Conservation (phyloP, 2,113 vertebrate genomes). For the Mastomys natalensis region DNA sequence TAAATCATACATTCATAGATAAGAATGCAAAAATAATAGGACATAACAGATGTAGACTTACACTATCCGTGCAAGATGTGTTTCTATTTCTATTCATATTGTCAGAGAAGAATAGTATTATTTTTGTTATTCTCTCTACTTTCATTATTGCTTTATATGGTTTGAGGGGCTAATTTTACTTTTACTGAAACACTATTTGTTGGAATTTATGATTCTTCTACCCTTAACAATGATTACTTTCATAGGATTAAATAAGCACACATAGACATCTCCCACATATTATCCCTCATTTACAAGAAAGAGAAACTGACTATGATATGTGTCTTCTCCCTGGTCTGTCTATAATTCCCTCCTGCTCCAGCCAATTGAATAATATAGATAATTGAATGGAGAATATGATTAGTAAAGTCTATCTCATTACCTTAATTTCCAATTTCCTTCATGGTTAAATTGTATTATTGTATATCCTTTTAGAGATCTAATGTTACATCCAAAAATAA, state of each 20-base stretch:
- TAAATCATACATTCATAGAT: neutral
- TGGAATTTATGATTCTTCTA: conserved; percentile 28
- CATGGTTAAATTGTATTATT: conserved; percentile 21
- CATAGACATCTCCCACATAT: neutral
- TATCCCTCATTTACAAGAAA: neutral
- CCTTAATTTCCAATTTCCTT: conserved; percentile 60
- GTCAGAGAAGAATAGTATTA: neutral
- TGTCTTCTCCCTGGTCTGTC: neutral
- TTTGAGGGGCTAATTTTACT: neutral
- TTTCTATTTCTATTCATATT: conserved; percentile 26
- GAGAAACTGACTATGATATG: neutral
- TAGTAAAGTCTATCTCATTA: conserved; percentile 54
- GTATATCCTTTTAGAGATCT: neutral
- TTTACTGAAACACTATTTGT: conserved; percentile 25
- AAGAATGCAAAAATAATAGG: conserved; percentile 21
- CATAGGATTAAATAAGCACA: neutral
- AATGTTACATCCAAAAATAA: conserved; percentile 14
- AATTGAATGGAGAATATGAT: conserved; percentile 60
- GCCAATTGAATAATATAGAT: conserved; percentile 16
- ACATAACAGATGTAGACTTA: neutral
- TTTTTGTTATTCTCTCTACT: neutral
- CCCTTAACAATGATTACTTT: neutral
- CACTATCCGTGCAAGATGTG: neutral
- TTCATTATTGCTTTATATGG: neutral
- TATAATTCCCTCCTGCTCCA: neutral